Conservation (phyloP, 2,113 vertebrate genomes). For the Myrmophylax atrothorax region DNA sequence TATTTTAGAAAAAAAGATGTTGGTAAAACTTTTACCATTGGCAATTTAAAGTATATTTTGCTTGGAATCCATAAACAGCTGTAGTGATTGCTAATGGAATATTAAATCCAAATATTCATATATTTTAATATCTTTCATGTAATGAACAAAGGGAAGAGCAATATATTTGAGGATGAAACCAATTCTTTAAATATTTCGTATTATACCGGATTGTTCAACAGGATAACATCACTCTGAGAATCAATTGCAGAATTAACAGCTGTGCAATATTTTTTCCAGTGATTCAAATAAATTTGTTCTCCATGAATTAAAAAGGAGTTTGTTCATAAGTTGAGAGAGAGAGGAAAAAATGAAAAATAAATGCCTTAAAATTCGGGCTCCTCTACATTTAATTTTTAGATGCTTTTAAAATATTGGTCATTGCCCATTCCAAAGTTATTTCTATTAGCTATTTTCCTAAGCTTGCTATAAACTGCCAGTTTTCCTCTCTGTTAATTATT, state of each 20-base stretch:
- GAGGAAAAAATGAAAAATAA: neutral
- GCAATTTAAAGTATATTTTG: slow-evolving; percentile 3
- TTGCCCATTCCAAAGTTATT: slow-evolving; percentile 75
- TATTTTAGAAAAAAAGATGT: neutral
- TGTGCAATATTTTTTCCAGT: neutral
- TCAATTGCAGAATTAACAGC: slow-evolving; percentile 15
- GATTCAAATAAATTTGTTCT: neutral
- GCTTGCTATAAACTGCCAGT: slow-evolving; percentile 56
- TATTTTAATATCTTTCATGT: neutral
- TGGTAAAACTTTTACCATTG: neutral
- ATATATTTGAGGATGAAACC: neutral
- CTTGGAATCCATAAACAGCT: neutral
- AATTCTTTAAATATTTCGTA: slow-evolving; percentile 24
- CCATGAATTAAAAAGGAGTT: neutral
- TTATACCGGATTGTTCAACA: neutral
- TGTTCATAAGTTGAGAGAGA: neutral
- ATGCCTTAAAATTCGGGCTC: slow-evolving; percentile 53
- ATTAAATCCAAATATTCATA: neutral
- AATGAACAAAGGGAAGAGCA: neutral
- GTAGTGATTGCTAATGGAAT: neutral
- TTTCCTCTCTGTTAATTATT: slow-evolving; percentile 93
- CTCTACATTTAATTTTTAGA: slow-evolving; percentile 74
- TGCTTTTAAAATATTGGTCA: slow-evolving; percentile 75
- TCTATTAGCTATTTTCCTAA: slow-evolving; percentile 73
- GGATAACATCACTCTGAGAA: neutral